Percentiles rank a stretch among this genome's conserved stretches.
Evolutionary conservation across 2,113 vertebrate species (phyloP).

Genomic region (Zosterops pallidus): DNA sequence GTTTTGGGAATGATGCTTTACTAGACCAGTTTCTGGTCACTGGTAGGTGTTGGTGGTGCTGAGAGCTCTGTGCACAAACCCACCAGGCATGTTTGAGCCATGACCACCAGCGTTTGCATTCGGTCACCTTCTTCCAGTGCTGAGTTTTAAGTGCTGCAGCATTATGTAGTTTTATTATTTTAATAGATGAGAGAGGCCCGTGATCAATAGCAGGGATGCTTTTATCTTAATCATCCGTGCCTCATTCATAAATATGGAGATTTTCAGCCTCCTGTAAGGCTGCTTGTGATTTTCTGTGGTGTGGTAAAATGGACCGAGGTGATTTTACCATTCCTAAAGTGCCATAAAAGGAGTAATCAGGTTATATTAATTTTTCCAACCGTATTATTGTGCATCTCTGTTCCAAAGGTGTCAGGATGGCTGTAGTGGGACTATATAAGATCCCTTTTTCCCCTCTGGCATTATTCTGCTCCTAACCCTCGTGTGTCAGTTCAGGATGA

Average conservation of each 20-base stretch:
- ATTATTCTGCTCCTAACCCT: background rate
- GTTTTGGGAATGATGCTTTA: background rate
- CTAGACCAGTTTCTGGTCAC: constrained; percentile 6
- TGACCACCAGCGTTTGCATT: background rate
- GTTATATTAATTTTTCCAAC: constrained; percentile 14
- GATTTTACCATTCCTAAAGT: constrained; percentile 26
- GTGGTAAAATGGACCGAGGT: background rate
- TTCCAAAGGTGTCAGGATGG: background rate
- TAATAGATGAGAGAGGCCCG: constrained; percentile 54
- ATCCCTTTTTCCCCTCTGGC: background rate
- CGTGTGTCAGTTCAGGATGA: background rate
- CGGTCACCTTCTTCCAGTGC: constrained; percentile 32
- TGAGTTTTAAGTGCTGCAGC: constrained; percentile 21
- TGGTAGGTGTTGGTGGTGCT: background rate
- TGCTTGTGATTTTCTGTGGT: constrained; percentile 37
- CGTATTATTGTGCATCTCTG: background rate
- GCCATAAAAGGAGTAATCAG: background rate
- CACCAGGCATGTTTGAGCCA: background rate
- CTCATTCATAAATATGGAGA: constrained; percentile 65
- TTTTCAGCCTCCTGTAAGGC: constrained; percentile 31
- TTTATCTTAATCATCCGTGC: constrained; percentile 64
- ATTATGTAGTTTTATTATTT: constrained; percentile 61
- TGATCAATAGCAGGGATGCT: constrained; percentile 67
- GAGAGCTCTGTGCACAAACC: background rate
- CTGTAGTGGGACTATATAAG: background rate